Conservation (phyloP, 1,140 invertebrate genomes). For the Formica exsecta region DNA sequence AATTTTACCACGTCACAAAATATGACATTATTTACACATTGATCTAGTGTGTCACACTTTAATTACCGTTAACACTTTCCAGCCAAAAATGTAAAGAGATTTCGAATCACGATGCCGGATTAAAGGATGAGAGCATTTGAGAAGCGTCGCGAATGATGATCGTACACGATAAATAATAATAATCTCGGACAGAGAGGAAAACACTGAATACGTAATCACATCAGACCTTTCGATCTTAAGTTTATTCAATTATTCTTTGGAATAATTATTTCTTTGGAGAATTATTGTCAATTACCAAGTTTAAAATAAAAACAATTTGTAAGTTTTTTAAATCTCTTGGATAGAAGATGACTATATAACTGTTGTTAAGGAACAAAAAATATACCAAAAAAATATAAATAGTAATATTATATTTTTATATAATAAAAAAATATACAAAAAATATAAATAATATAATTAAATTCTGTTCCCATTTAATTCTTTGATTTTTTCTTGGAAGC, state of each 20-base stretch:
- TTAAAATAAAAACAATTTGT: background rate
- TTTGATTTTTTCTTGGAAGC: background rate
- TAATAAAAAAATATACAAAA: background rate
- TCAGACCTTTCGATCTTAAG: background rate
- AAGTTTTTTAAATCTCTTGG: background rate
- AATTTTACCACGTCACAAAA: slow-evolving; percentile 35
- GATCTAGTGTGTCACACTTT: background rate
- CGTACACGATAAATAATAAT: no score
- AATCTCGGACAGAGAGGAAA: no score
- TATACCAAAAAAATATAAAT: no score
- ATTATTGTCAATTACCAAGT: background rate
- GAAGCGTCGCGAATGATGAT: no score
- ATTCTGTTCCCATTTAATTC: background rate
- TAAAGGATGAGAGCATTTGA: no score
- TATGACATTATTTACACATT: slow-evolving; percentile 15
- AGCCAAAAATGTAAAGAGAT: background rate
- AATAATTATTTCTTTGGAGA: no score
- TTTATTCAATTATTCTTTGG: background rate
- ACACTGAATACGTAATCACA: background rate
- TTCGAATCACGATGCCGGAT: background rate
- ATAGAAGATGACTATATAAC: background rate
- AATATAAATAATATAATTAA: background rate
- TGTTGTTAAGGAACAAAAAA: background rate
- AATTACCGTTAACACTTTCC: slow-evolving; percentile 21
- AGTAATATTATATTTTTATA: no score